Evolutionary conservation across 2,888 invertebrate genomes (phyloP).

Genomic region (Aphrophora alni): DNA sequence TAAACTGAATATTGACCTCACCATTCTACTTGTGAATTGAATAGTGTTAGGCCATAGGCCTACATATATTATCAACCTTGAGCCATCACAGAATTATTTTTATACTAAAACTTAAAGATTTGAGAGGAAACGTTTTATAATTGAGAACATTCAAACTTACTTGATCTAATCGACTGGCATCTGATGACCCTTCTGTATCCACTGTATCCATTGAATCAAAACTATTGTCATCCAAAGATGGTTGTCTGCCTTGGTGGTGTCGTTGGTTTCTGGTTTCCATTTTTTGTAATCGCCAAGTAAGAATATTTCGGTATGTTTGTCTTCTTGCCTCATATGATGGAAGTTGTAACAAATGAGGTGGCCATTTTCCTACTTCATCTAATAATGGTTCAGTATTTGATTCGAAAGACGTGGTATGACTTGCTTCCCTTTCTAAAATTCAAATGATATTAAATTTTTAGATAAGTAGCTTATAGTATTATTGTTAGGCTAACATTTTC

Average conservation of each 20-base stretch:
- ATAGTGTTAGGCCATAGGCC: too few relatives aligned
- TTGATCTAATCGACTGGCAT: constrained; percentile 58
- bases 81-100: too few relatives aligned
- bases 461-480: too few relatives aligned
- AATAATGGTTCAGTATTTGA: constrained; percentile 55
- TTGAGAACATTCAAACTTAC: constrained; percentile 31
- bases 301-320: constrained; percentile 57
- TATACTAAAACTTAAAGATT: too few relatives aligned
- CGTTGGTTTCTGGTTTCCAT: constrained; percentile 37
- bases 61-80: too few relatives aligned
- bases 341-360: constrained; percentile 52
- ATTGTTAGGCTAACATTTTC: neutral
- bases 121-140: too few relatives aligned
- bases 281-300: constrained; percentile 54
- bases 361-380: constrained; percentile 41
- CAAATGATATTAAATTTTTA: too few relatives aligned
- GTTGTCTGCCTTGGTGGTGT: constrained; percentile 31
- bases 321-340: constrained; percentile 57
- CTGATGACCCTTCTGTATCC: constrained; percentile 59
- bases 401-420: constrained; percentile 56
- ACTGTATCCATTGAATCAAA: constrained; percentile 60
- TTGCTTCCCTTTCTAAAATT: constrained; percentile 41
- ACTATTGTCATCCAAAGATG: constrained; percentile 56
- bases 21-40: too few relatives aligned
- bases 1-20: too few relatives aligned